phyloP scores from a whole-genome alignment of 2,888 invertebrate species.

The Sesia bembeciformis region DNA sequence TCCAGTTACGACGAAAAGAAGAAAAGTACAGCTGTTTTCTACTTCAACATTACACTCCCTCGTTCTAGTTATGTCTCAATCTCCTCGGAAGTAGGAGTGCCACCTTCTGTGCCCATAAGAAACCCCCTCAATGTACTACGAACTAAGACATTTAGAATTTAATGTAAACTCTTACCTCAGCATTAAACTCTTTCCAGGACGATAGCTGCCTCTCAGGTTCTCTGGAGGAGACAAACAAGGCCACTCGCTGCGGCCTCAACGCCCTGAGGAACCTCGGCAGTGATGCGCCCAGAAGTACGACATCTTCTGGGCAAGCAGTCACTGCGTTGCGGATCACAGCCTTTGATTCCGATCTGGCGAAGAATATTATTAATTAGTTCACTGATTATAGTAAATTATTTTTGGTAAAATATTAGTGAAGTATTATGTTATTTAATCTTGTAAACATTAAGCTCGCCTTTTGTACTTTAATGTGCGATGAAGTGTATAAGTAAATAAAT shows the following conservation, averaged over 20 bases:
- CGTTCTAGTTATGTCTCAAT: too few species aligned
- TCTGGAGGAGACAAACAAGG: conserved; percentile 82
- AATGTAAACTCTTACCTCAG: conserved; percentile 73
- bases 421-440: too few species aligned
- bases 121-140: background rate
- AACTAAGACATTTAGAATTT: background rate
- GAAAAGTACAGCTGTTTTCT: too few species aligned
- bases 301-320: conserved; percentile 87
- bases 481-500: too few species aligned
- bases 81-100: too few species aligned
- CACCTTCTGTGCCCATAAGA: background rate
- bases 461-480: too few species aligned
- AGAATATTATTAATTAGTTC: background rate
- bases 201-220: conserved; percentile 75
- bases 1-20: too few species aligned
- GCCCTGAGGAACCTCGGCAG: conserved; percentile 84
- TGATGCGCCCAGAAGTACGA: conserved; percentile 84
- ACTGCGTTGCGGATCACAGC: conserved; percentile 83
- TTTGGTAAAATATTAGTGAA: too few species aligned
- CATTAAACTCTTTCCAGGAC: conserved; percentile 87
- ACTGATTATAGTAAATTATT: too few species aligned
- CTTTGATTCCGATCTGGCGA: conserved; percentile 83
- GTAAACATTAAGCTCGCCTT: too few species aligned
- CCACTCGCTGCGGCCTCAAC: conserved; percentile 76
- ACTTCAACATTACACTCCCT: too few species aligned